Evolutionary conservation across 2,797 vertebrate species (phyloP).

Genomic region (Remorina albescens): DNA sequence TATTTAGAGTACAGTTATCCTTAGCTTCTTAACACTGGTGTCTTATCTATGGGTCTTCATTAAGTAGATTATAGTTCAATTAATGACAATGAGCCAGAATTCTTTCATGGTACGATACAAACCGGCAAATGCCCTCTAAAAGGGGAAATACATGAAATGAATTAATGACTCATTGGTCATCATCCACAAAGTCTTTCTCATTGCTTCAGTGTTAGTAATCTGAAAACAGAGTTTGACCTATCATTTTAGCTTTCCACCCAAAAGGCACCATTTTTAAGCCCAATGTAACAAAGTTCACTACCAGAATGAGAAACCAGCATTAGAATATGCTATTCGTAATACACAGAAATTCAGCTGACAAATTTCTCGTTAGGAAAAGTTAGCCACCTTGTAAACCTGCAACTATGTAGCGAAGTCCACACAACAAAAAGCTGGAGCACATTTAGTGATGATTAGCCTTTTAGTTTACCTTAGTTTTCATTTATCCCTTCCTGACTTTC

Average conservation of each 20-base stretch:
- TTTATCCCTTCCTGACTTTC: neutral
- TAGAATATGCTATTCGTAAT: neutral
- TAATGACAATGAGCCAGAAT: neutral
- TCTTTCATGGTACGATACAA: neutral
- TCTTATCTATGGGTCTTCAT: slow-evolving; percentile 9
- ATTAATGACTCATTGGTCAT: neutral
- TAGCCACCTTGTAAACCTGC: neutral
- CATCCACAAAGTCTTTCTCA: neutral
- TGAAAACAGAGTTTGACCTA: neutral
- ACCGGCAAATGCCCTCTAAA: neutral
- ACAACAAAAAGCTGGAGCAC: neutral
- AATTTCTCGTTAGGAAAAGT: neutral
- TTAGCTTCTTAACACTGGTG: neutral
- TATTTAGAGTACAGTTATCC: slow-evolving; percentile 13
- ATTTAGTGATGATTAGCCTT: neutral
- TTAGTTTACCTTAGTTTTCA: neutral
- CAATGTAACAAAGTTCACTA: neutral
- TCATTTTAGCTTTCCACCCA: neutral
- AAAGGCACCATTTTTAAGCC: neutral
- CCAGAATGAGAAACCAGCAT: neutral
- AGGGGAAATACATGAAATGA: neutral
- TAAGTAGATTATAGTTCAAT: slow-evolving; percentile 1
- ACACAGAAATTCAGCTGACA: neutral
- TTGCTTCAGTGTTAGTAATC: neutral
- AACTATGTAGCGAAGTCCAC: neutral